A percentile compares a stretch with the other conserved stretches of the same genome.
Conservation (phyloP, 2,113 vertebrate genomes). For the Chlorodrepanis virens region DNA sequence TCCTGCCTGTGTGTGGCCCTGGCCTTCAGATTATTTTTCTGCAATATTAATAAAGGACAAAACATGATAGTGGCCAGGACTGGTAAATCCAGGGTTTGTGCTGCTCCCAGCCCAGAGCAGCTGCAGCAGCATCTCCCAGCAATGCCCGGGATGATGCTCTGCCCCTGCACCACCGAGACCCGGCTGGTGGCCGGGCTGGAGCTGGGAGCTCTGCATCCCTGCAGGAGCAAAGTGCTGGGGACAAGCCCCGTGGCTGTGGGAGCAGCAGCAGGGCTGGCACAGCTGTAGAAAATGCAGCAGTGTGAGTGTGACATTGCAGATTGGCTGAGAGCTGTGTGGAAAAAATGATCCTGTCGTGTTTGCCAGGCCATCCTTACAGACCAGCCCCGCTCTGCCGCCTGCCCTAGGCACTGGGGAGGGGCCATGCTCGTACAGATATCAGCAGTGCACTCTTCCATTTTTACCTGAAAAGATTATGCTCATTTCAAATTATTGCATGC, state of each 20-base stretch:
- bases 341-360: background rate
- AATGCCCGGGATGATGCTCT: background rate
- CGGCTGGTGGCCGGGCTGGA: background rate
- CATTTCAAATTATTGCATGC: conserved; percentile 42
- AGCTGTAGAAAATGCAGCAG: background rate
- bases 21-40: background rate
- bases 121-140: background rate
- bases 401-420: conserved; percentile 8
- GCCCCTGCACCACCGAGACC: background rate
- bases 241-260: background rate
- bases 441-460: background rate
- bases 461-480: conserved; percentile 11
- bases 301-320: background rate
- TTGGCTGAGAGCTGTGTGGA: background rate
- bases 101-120: background rate
- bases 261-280: background rate
- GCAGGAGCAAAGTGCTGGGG: accelerated
- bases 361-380: background rate
- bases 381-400: background rate
- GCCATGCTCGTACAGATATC: background rate
- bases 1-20: background rate
- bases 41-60: background rate
- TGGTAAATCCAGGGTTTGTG: background rate
- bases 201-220: background rate
- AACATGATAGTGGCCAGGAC: background rate